A percentile compares a stretch with the other conserved stretches of the same genome.
phyloP scores from a whole-genome alignment of 1,140 invertebrate genomes.

The Reticulitermes speratus region DNA sequence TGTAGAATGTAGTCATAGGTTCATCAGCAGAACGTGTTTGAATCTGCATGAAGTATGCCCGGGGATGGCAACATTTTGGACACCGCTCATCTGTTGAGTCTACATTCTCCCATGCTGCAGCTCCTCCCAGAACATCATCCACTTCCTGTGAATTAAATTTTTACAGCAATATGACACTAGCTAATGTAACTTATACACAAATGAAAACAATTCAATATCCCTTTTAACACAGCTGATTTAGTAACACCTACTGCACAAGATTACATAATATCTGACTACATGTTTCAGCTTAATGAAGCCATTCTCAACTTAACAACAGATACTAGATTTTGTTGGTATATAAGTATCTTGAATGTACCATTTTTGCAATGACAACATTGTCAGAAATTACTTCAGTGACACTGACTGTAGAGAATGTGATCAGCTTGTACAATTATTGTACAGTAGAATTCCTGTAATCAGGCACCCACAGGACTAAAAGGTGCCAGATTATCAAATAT shows the following conservation, averaged over 20 bases:
- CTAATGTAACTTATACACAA: neutral
- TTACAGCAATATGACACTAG: too few relatives aligned
- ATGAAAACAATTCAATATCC: neutral
- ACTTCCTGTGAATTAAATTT: slow-evolving; percentile 62
- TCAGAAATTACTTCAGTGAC: too few relatives aligned
- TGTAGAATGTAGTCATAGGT: slow-evolving; percentile 98
- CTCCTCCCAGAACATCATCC: slow-evolving; percentile 90
- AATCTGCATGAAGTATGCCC: slow-evolving; percentile 96
- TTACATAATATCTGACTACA: neutral
- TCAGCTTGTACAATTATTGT: too few relatives aligned
- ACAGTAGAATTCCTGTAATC: too few relatives aligned
- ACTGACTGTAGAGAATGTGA: too few relatives aligned
- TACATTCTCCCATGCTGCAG: slow-evolving; percentile 94
- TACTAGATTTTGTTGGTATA: too few relatives aligned
- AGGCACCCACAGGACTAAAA: too few relatives aligned
- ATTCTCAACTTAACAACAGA: too few relatives aligned
- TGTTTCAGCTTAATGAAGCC: too few relatives aligned
- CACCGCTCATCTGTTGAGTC: slow-evolving; percentile 92
- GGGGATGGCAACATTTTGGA: slow-evolving; percentile 82
- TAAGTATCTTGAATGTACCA: too few relatives aligned
- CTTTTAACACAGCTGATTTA: neutral
- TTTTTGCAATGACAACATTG: too few relatives aligned
- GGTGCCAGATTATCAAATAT: too few relatives aligned
- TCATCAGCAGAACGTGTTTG: slow-evolving; percentile 98
- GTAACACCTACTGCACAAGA: neutral